Conservation (phyloP, 2,113 vertebrate genomes). For the Pteropus alecto region DNA sequence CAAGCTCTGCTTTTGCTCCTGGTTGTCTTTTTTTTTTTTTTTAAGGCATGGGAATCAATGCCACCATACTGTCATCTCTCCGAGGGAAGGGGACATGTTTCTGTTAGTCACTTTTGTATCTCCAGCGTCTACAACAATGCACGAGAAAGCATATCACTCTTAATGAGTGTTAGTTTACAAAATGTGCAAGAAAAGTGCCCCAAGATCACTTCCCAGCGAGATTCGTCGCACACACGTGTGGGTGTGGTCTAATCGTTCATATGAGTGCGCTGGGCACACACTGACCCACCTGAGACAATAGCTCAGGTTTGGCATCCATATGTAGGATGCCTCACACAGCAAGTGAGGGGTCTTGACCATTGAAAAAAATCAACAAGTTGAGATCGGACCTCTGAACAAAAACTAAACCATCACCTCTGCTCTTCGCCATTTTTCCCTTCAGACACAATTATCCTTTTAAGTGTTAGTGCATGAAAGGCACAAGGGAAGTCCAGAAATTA, state of each 20-base stretch:
- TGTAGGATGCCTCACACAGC: accelerated
- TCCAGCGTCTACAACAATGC: not conserved
- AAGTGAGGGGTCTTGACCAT: accelerated
- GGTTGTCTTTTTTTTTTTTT: not conserved
- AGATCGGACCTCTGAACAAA: accelerated
- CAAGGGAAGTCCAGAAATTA: not conserved
- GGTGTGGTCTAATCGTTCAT: accelerated
- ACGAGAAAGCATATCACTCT: not conserved
- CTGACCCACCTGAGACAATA: not conserved
- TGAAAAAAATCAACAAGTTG: not conserved
- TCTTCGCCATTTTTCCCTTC: not conserved
- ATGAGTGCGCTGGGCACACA: not conserved
- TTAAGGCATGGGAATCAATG: accelerated
- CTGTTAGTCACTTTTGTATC: not conserved
- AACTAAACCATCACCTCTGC: not conserved
- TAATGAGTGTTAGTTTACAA: not conserved
- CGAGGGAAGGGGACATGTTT: not conserved
- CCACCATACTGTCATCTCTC: accelerated
- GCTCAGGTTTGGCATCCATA: not conserved
- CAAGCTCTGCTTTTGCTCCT: not conserved
- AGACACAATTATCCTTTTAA: not conserved
- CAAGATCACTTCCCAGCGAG: accelerated
- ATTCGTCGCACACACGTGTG: no score
- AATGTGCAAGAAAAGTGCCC: not conserved
- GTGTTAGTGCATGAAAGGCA: not conserved